phyloP scores from a whole-genome alignment of 2,113 vertebrate genomes.

The Galeopterus variegatus region DNA sequence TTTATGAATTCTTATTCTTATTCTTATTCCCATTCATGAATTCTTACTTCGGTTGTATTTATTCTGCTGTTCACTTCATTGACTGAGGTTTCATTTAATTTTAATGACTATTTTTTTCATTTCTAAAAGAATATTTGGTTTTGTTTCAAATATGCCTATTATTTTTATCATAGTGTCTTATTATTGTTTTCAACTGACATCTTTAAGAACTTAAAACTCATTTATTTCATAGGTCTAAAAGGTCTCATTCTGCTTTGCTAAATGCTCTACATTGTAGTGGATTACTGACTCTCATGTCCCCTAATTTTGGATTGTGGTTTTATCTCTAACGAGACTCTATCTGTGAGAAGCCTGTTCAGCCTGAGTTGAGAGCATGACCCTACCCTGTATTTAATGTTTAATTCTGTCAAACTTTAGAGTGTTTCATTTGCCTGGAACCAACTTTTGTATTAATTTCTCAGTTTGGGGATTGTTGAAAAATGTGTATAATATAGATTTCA shows the following conservation, averaged over 20 bases:
- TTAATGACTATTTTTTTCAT: not conserved
- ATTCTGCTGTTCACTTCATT: not conserved
- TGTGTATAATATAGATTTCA: not conserved
- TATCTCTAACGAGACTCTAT: not conserved
- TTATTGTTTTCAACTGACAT: not conserved
- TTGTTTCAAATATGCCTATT: not conserved
- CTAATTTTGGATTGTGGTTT: not conserved
- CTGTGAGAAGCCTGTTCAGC: not conserved
- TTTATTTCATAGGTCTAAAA: not conserved
- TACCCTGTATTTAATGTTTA: not conserved
- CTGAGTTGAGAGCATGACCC: not conserved
- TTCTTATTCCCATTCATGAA: not conserved
- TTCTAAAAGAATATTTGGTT: not conserved
- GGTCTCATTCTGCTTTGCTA: not conserved
- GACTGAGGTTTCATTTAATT: not conserved
- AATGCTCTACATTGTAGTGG: not conserved
- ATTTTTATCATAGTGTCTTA: not conserved
- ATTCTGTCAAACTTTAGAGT: not conserved
- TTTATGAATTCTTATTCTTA: no score
- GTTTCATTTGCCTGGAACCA: not conserved
- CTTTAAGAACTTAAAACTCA: not conserved
- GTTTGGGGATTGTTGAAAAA: not conserved
- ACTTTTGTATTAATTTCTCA: not conserved
- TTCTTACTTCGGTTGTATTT: not conserved
- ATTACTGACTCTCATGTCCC: not conserved